A percentile compares a stretch with the other conserved stretches of the same genome.
phyloP scores from a whole-genome alignment of 2,888 invertebrate genomes.

The Zygaena filipendulae region DNA sequence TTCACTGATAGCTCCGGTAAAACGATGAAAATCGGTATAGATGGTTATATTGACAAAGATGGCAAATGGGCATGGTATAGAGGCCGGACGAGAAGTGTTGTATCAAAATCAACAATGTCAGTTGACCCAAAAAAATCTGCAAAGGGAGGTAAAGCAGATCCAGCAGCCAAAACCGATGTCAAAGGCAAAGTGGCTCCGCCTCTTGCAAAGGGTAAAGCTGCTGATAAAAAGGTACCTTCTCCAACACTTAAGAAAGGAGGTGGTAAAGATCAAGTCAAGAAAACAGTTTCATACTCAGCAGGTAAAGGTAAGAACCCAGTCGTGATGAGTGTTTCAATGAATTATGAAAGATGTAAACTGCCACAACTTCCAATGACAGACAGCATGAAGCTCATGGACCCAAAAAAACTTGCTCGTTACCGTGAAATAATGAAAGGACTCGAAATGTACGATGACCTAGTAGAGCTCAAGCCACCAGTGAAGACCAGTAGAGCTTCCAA shows the following conservation, averaged over 20 bases:
- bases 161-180: conserved; percentile 18
- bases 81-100: conserved; percentile 21
- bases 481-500: conserved; percentile 49
- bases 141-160: conserved; percentile 14
- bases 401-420: conserved; percentile 35
- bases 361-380: conserved; percentile 12
- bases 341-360: conserved; percentile 21
- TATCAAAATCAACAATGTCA: conserved; percentile 25
- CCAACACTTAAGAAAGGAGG: no score
- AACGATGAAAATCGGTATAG: conserved; percentile 40
- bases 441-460: conserved; percentile 35
- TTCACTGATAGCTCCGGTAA: conserved; percentile 37
- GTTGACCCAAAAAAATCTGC: conserved; percentile 16
- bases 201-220: conserved; percentile 10
- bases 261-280: conserved; percentile 19
- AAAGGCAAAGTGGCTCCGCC: conserved; percentile 15
- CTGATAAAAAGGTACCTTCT: neutral
- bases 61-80: conserved; percentile 49
- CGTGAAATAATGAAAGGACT: conserved; percentile 44
- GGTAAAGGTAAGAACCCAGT: conserved; percentile 25
- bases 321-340: conserved; percentile 36
- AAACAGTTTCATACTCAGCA: conserved; percentile 19
- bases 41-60: conserved; percentile 52
- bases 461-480: conserved; percentile 27
- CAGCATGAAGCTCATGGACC: conserved; percentile 21